Conservation (phyloP, 1,140 invertebrate species). For the Asbolus verrucosus region DNA sequence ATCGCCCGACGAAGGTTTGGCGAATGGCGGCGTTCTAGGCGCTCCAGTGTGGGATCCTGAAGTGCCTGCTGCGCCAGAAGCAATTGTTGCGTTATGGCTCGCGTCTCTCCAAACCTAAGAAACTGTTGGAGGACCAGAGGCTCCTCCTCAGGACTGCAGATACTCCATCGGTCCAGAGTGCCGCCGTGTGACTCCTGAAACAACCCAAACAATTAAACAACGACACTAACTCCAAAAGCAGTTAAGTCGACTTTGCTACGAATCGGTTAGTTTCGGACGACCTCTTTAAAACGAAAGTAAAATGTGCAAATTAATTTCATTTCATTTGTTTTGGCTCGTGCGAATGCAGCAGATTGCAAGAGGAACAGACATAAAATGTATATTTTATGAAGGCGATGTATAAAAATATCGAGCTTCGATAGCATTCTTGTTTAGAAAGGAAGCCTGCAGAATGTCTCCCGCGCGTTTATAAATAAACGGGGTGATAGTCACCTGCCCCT, state of each 20-base stretch:
- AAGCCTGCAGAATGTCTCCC: constrained; percentile 62
- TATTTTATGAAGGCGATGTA: constrained; percentile 58
- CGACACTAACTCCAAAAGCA: neutral
- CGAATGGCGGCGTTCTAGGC: constrained; percentile 61
- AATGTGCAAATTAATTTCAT: constrained; percentile 10
- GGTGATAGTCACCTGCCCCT: constrained; percentile 61
- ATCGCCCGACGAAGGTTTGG: constrained; percentile 68
- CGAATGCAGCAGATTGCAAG: constrained; percentile 30
- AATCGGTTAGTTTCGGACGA: neutral
- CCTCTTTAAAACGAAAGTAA: neutral
- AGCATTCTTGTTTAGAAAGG: constrained; percentile 59
- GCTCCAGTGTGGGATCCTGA: constrained; percentile 65
- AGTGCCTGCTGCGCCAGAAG: constrained; percentile 75
- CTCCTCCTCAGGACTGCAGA: constrained; percentile 87
- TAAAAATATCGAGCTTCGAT: constrained; percentile 61
- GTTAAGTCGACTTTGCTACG: no score
- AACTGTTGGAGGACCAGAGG: constrained; percentile 88
- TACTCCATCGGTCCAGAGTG: constrained; percentile 84
- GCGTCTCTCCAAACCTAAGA: constrained; percentile 85
- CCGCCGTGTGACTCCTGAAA: constrained; percentile 78
- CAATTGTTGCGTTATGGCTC: constrained; percentile 84
- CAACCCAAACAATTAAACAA: constrained; percentile 24
- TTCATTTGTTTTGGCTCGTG: constrained; percentile 37
- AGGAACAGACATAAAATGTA: constrained; percentile 47
- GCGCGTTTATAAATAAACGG: constrained; percentile 61